These are phyloP conservation scores for Batillaria attramentaria DNA, from an alignment of 1,140 invertebrate species.

Conservation along the genomic window DNA sequence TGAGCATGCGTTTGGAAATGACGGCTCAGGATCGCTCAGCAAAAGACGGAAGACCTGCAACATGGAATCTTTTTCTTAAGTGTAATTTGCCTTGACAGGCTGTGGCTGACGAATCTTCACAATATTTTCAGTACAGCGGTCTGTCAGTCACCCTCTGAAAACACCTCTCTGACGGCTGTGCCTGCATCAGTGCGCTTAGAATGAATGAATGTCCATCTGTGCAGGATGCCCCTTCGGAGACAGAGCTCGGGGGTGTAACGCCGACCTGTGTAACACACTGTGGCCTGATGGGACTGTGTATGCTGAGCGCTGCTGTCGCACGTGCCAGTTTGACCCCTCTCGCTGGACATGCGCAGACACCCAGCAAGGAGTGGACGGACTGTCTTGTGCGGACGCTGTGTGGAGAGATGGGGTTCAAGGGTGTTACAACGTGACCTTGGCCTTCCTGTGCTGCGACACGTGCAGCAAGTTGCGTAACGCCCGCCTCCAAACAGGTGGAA, in stretches of 20 bases:
- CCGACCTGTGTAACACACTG: slow-evolving; percentile 22
- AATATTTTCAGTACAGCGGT: neutral
- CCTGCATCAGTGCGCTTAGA: neutral
- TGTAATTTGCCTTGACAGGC: no score
- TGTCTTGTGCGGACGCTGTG: neutral
- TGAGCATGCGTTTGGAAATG: no score
- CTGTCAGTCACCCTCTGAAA: neutral
- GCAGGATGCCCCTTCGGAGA: slow-evolving; percentile 50
- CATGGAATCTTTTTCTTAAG: neutral
- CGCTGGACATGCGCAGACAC: slow-evolving; percentile 15
- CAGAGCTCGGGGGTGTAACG: slow-evolving; percentile 26
- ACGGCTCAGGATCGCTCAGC: no score
- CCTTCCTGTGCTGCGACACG: slow-evolving; percentile 14
- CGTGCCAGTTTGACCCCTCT: slow-evolving; percentile 32
- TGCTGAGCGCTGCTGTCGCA: slow-evolving; percentile 43
- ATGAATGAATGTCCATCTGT: neutral
- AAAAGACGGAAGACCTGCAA: neutral
- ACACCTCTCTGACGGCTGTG: neutral
- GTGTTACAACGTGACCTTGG: slow-evolving; percentile 31
- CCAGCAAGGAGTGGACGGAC: neutral
- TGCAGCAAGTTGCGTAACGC: no score
- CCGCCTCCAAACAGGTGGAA: no score
- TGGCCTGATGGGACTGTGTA: slow-evolving; percentile 39
- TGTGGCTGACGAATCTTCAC: no score
- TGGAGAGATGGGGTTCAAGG: slow-evolving; percentile 22